Base-by-base conservation (phyloP, 1,140 invertebrate species). In the Brachionus koreanus region DNA sequence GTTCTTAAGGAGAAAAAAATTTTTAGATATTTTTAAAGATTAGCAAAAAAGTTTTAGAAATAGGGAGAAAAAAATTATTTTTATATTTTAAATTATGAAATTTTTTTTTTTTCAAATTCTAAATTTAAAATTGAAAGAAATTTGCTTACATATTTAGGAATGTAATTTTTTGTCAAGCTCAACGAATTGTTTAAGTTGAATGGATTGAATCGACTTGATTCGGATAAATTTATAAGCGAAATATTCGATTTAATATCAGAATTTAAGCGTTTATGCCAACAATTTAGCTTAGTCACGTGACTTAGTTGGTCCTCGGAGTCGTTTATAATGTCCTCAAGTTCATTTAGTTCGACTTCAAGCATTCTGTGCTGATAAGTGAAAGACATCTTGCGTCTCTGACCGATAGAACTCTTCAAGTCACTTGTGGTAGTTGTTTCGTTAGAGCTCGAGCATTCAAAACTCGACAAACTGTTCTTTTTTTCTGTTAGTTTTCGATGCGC, bases 131-230 rank as follows among this genome's bases (percentile, higher is more conserved):
- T 7, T 25, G 7, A 57, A 57, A 19, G 19, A 9, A n/a, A 57
- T 9, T 57, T 57, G 16, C 65, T 69, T 69, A 69, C 65, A 69
- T 69, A 69, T 69, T 69, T 69, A 33, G 65, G 65, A 69, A 69
- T 69, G 65, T 69, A 33, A 19, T 35, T 69, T 35, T 19, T 69
- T 69, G 65, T 16, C 35, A 19, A 42, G 37, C 37, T 42, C 5
- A 39, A 69, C 37, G 37, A 33, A 10, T 69, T 43, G 19, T 39
- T 39, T n/a, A 33, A 16, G 6, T 46, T 3, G 6, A 39, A 69
- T 12, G 61, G 0, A 2, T 42, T 13, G 7, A 10, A 1, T 57
- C 49, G 49, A 57, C 9, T 69, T 39, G 35, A 39, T 16, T 69
- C 37, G n/a, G 65, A 7, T 16, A 19, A 39, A 69, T 69, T 10